These are phyloP conservation scores for Rotaria magnacalcarata DNA, from an alignment of 2,888 invertebrate genomes.

Conservation along the genomic window DNA sequence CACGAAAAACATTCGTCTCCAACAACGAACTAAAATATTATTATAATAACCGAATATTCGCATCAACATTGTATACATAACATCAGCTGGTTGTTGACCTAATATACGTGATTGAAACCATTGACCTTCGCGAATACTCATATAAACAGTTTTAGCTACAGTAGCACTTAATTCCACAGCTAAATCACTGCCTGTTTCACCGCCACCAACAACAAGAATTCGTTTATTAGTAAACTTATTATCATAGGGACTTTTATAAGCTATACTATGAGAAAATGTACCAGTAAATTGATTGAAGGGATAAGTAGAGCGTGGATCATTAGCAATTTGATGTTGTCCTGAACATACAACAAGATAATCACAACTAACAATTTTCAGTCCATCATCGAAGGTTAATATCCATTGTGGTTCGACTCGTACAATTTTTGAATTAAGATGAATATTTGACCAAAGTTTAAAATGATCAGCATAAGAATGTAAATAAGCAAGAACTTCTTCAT, in stretches of 20 bases:
- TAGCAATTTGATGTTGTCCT: conserved; percentile 18
- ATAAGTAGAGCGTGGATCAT: neutral
- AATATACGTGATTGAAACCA: neutral
- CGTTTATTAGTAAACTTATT: neutral
- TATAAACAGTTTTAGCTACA: neutral
- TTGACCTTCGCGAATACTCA: conserved; percentile 34
- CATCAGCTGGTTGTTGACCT: conserved; percentile 20
- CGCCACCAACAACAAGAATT: conserved; percentile 25
- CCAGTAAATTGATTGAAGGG: conserved; percentile 32
- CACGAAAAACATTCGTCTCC: neutral
- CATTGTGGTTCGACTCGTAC: neutral
- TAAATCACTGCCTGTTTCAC: conserved; percentile 30
- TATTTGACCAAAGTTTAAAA: conserved; percentile 20
- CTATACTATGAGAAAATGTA: conserved; percentile 16
- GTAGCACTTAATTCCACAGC: conserved; percentile 22
- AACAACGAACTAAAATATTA: neutral
- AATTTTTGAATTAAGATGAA: neutral
- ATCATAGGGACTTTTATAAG: neutral
- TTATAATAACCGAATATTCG: conserved; percentile 28
- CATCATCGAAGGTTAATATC: neutral
- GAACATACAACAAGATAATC: neutral
- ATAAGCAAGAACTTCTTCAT: conserved; percentile 2
- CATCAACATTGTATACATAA: neutral
- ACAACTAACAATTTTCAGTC: neutral
- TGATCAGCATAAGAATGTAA: conserved; percentile 13